These are phyloP conservation scores for Leptopilina syphax DNA, from an alignment of 2,888 invertebrate species.

Conservation along the genomic window DNA sequence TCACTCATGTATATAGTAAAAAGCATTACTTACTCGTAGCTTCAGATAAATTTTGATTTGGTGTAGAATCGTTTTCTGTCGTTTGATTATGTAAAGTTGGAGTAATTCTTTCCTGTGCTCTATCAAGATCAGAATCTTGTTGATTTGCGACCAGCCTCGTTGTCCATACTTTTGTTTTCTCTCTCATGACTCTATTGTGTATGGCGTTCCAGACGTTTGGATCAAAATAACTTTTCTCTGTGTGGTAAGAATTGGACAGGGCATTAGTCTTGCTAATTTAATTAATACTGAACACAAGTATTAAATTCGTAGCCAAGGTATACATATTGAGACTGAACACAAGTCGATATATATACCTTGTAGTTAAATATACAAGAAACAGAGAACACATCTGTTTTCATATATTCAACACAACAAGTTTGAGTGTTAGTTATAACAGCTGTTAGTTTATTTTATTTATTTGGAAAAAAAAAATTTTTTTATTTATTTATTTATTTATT, in stretches of 20 bases:
- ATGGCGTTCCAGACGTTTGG: too few species aligned
- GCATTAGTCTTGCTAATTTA: too few species aligned
- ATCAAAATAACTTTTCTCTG: too few species aligned
- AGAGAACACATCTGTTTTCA: neutral
- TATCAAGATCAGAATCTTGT: neutral
- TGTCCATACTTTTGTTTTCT: neutral
- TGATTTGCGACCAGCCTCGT: neutral
- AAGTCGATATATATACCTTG: too few species aligned
- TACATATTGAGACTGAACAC: too few species aligned
- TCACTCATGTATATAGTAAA: neutral
- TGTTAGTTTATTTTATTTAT: too few species aligned
- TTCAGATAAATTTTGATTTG: neutral
- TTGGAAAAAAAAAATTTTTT: too few species aligned
- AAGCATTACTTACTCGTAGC: neutral
- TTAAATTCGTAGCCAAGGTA: too few species aligned
- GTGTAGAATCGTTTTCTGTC: neutral
- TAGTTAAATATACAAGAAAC: too few species aligned
- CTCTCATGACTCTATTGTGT: neutral
- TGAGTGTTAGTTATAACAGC: neutral
- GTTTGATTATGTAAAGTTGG: neutral
- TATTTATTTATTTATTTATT: too few species aligned
- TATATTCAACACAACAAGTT: neutral
- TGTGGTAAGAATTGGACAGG: too few species aligned
- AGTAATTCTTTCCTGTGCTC: neutral
- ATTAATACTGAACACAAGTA: too few species aligned